These are phyloP conservation scores for Ophion ventricosus DNA, from an alignment of 2,888 invertebrate species.

Conservation along the genomic window DNA sequence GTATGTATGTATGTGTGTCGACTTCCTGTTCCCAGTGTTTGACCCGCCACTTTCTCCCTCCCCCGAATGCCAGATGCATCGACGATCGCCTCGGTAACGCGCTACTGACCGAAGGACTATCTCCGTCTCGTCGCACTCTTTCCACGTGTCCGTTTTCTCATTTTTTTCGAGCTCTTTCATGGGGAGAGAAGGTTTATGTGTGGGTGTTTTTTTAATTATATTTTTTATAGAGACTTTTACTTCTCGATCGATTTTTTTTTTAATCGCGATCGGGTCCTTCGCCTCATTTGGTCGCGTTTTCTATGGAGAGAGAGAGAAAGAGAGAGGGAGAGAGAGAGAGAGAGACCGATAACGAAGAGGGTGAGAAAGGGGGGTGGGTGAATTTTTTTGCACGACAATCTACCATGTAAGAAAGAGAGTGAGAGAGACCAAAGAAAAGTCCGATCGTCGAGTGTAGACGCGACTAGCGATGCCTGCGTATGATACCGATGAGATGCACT, in stretches of 20 bases:
- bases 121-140: constrained; percentile 73
- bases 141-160: constrained; percentile 44
- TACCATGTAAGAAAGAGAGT: constrained; percentile 48
- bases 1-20: constrained; percentile 23
- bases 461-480: constrained; percentile 50
- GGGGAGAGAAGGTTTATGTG: not conserved
- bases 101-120: constrained; percentile 77
- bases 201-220: not conserved
- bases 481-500: constrained; percentile 26
- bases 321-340: not conserved
- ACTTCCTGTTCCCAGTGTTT: constrained; percentile 81
- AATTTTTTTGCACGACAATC: constrained; percentile 18
- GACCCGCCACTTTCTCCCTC: constrained; percentile 79
- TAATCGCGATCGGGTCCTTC: not conserved
- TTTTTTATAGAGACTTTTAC: not conserved
- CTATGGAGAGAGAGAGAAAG: not conserved
- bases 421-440: constrained; percentile 59
- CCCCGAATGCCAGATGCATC: constrained; percentile 82
- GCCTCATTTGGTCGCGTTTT: not conserved
- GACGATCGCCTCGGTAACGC: constrained; percentile 76
- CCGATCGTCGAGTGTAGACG: constrained; percentile 62
- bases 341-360: not conserved
- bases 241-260: too few relatives aligned
- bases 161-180: constrained; percentile 16
- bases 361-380: not conserved